These are phyloP conservation scores for Phorcus lineatus DNA, from an alignment of 2,888 invertebrate genomes.

Conservation along the genomic window DNA sequence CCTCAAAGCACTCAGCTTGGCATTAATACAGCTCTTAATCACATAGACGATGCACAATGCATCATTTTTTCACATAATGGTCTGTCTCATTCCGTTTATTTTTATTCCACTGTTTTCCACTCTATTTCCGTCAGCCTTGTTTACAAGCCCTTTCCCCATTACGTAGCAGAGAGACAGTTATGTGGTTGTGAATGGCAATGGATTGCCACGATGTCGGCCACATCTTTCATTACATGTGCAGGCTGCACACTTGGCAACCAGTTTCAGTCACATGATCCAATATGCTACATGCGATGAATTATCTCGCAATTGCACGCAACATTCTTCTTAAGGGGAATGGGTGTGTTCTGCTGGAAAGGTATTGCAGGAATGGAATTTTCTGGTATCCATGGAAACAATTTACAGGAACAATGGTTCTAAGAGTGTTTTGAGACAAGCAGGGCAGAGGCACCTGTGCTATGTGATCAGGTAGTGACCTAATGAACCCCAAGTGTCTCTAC, in stretches of 20 bases:
- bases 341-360: background rate
- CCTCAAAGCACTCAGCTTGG: too few relatives aligned
- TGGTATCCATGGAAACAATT: background rate
- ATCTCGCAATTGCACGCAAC: background rate
- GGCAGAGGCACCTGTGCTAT: too few relatives aligned
- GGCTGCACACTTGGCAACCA: background rate
- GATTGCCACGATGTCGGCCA: background rate
- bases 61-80: background rate
- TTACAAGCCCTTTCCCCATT: constrained; percentile 6
- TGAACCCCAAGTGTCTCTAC: too few relatives aligned
- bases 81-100: constrained; percentile 14
- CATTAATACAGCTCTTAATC: too few relatives aligned
- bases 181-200: background rate
- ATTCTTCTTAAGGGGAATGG: background rate
- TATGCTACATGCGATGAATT: background rate
- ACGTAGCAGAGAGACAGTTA: background rate
- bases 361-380: background rate
- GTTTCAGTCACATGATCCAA: background rate
- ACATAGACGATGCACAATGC: too few relatives aligned
- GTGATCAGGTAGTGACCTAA: too few relatives aligned
- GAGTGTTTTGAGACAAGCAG: too few relatives aligned
- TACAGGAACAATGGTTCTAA: background rate
- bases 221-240: background rate
- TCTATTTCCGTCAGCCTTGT: constrained; percentile 20
- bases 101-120: constrained; percentile 4